Evolutionary conservation across 2,113 vertebrate species (phyloP).

Genomic region (Urocynchramus pylzowi): DNA sequence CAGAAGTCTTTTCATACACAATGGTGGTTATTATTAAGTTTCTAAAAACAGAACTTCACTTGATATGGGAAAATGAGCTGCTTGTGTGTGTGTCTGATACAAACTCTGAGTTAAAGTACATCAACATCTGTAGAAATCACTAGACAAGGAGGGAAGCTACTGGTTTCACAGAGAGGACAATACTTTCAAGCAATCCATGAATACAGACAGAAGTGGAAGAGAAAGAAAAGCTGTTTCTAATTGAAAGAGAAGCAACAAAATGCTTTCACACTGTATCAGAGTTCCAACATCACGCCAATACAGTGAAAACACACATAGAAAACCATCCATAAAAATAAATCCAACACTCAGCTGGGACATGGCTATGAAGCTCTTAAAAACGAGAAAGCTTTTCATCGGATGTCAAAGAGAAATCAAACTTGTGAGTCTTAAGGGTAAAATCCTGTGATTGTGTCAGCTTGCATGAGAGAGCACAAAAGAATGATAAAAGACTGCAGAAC

Average conservation of each 20-base stretch:
- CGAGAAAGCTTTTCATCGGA: not conserved
- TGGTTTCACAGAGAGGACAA: not conserved
- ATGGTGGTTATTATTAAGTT: not conserved
- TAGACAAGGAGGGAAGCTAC: not conserved
- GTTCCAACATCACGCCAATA: not conserved
- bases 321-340: not conserved
- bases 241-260: not conserved
- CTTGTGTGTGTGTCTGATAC: not conserved
- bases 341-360: not conserved
- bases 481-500: not conserved
- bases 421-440: not conserved
- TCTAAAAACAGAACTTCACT: conserved; percentile 3
- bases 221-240: conserved; percentile 16
- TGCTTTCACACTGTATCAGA: not conserved
- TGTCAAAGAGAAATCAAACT: not conserved
- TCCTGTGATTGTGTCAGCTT: not conserved
- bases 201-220: not conserved
- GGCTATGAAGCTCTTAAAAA: not conserved
- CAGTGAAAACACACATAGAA: not conserved
- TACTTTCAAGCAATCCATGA: not conserved
- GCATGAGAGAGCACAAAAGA: not conserved
- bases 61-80: not conserved
- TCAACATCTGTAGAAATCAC: not conserved
- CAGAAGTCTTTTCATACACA: not conserved
- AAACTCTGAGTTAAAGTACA: not conserved